Percentiles rank a stretch among this genome's conserved stretches.
These are phyloP conservation scores for Tauraco hartlaubi DNA, from an alignment of 2,797 vertebrate species.

Conservation along the genomic window DNA sequence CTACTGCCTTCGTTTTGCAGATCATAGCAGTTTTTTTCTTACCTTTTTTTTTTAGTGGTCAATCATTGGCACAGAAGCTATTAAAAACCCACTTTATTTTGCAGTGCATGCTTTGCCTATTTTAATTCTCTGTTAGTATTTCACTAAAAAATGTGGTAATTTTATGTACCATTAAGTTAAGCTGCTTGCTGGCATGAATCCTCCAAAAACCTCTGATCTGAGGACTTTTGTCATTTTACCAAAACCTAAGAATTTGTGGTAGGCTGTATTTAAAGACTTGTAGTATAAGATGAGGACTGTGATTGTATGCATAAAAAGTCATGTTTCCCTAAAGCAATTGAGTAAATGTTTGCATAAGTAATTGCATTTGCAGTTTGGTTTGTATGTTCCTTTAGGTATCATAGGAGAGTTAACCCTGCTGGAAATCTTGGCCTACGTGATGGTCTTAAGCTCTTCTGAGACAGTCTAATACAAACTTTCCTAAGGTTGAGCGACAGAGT, in stretches of 20 bases:
- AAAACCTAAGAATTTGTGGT: neutral
- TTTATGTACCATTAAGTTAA: neutral
- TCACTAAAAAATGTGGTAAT: neutral
- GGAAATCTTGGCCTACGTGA: neutral
- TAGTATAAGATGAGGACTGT: neutral
- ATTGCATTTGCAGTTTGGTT: conserved; percentile 39
- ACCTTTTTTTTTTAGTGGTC: neutral
- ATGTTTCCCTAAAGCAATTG: neutral
- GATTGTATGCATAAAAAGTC: neutral
- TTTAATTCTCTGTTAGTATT: neutral
- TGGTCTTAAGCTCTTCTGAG: neutral
- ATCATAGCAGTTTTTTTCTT: too few relatives aligned
- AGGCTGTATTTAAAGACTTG: neutral
- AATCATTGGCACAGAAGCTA: neutral
- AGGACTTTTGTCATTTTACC: neutral
- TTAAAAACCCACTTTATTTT: neutral
- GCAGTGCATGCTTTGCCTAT: neutral
- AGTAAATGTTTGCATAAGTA: conserved; percentile 51
- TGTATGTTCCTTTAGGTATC: neutral
- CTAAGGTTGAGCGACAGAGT: neutral
- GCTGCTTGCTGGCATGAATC: neutral
- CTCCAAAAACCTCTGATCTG: neutral
- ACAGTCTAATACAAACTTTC: neutral
- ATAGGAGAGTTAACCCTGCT: neutral
- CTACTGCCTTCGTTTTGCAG: neutral